A percentile compares a stretch with the other conserved stretches of the same genome.
These are phyloP conservation scores for Fissipunctia ypsillon DNA, from an alignment of 2,888 invertebrate genomes.

Conservation along the genomic window DNA sequence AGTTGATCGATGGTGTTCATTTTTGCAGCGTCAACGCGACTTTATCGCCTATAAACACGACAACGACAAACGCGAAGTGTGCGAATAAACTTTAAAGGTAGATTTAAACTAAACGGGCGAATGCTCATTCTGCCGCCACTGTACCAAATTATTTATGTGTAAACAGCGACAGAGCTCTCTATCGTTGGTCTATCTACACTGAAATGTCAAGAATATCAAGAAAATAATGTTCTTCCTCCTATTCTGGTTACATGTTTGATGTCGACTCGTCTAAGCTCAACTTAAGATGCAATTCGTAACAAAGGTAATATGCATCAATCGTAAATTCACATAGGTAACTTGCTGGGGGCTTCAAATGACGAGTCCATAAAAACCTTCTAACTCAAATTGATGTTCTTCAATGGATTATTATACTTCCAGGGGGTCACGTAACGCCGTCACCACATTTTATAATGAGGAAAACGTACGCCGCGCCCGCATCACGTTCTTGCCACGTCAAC, in stretches of 20 bases:
- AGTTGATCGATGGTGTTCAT: not conserved
- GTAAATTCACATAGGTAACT: not conserved
- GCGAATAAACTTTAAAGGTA: not conserved
- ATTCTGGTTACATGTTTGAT: not conserved
- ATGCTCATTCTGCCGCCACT: not conserved
- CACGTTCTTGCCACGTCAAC: constrained; percentile 27
- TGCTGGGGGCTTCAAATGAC: no score
- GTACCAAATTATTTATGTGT: not conserved
- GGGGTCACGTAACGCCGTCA: not conserved
- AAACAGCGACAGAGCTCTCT: not conserved
- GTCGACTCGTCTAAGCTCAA: no score
- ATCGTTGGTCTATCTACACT: not conserved
- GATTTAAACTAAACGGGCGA: no score
- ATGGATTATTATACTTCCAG: not conserved
- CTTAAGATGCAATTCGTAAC: not conserved
- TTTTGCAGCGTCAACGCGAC: not conserved
- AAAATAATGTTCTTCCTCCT: not conserved
- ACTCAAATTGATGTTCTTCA: not conserved
- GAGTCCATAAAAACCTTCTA: not conserved
- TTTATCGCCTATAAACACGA: not conserved
- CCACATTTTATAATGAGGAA: constrained; percentile 30
- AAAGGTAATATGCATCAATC: not conserved
- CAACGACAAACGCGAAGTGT: not conserved
- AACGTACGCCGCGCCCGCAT: constrained; percentile 1
- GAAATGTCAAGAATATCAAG: not conserved